Percentiles rank a stretch among this genome's conserved stretches.
phyloP scores from a whole-genome alignment of 2,888 invertebrate genomes.

The Amaurobius ferox region DNA sequence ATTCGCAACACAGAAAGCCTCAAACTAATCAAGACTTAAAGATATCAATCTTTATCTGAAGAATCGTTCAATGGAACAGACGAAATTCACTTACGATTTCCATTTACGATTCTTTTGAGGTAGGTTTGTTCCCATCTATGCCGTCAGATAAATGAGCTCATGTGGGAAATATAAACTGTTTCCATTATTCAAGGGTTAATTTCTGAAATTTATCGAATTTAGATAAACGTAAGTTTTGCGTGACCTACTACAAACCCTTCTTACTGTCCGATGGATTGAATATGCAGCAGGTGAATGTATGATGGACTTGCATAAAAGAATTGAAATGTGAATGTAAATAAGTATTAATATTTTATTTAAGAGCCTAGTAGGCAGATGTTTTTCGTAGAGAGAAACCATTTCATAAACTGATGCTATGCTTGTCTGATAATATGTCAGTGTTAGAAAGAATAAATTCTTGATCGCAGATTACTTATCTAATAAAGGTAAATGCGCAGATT shows the following conservation, averaged over 20 bases:
- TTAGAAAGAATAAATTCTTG: too few relatives aligned
- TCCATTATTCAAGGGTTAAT: constrained; percentile 3
- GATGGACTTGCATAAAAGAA: not conserved
- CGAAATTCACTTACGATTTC: too few relatives aligned
- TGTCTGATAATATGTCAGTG: too few relatives aligned
- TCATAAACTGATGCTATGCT: too few relatives aligned
- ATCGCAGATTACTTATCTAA: too few relatives aligned
- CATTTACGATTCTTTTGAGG: not conserved
- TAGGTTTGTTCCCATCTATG: not conserved
- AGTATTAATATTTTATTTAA: too few relatives aligned
- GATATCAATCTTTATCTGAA: not conserved
- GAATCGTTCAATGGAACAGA: not conserved
- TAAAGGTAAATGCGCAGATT: too few relatives aligned
- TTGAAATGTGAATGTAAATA: not conserved
- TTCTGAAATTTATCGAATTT: constrained; percentile 6
- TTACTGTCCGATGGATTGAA: not conserved
- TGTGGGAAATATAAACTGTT: not conserved
- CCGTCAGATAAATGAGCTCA: not conserved
- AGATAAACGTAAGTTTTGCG: constrained; percentile 8
- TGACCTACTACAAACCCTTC: not conserved
- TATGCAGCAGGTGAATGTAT: not conserved
- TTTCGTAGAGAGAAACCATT: too few relatives aligned
- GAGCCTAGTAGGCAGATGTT: too few relatives aligned
- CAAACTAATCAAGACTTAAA: not conserved
- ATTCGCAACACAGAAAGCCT: not conserved